These are phyloP conservation scores for Pyrrhia umbra DNA, from an alignment of 2,888 invertebrate genomes.

Conservation along the genomic window DNA sequence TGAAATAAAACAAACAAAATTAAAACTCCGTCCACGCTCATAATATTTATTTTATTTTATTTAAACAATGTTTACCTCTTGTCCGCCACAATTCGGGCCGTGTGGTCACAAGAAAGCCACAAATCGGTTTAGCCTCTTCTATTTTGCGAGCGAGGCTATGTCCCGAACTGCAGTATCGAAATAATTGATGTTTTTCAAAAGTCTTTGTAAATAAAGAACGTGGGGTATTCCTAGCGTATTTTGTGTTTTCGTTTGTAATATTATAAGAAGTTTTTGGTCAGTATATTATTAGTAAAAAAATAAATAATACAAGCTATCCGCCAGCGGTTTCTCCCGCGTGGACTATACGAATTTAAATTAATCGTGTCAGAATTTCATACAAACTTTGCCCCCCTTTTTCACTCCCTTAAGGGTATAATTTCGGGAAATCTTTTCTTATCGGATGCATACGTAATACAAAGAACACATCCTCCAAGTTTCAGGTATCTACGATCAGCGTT, in stretches of 20 bases:
- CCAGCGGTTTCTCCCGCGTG: no score
- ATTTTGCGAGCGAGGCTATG: conserved; percentile 36
- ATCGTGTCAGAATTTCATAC: no score
- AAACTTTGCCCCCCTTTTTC: no score
- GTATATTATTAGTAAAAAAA: conserved; percentile 1
- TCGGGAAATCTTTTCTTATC: no score
- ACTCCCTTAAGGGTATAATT: no score
- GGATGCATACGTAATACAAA: no score
- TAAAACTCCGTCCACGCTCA: conserved; percentile 3
- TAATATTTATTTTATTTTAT: conserved; percentile 42
- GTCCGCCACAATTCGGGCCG: conserved; percentile 8
- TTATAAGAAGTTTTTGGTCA: neutral
- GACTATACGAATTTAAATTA: no score
- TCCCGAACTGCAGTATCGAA: conserved; percentile 35
- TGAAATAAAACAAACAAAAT: conserved; percentile 16
- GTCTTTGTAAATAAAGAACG: conserved; percentile 12
- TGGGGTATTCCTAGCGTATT: neutral
- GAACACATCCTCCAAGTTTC: no score
- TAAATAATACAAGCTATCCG: neutral
- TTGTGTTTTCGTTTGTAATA: conserved; percentile 2
- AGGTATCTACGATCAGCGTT: no score
- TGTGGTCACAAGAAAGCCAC: conserved; percentile 49
- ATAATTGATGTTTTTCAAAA: conserved; percentile 48
- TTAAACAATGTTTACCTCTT: conserved; percentile 39
- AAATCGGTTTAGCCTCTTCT: conserved; percentile 51